Evolutionary conservation across 37 sponge, comb jelly and placozoan species (phyloP), one percentile per base, ranked within the genome.

Genomic region (Axinella damicornis): DNA sequence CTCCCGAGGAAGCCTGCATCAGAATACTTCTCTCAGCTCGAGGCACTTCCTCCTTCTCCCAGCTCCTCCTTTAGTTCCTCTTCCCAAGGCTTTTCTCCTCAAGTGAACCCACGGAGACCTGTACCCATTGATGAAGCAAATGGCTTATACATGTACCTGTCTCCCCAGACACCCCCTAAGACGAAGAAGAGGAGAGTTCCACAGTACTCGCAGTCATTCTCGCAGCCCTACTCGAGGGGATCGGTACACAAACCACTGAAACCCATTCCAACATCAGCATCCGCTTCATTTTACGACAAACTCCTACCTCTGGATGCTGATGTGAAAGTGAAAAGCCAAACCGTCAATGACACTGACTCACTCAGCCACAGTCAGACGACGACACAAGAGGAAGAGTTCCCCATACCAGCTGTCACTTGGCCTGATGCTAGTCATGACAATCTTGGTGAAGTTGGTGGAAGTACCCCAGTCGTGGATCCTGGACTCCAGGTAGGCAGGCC

Each of bases 191-290:
- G 85, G 28, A 41, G 67, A 33, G 0, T 75, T 11, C 80, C 87
- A 24, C 71, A 61, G 15, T 59, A 87, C 40, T 87, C 87, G 0
- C 63, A 87, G 53, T 87, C 87, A 32, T 59, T 79, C 40, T 87
- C 87, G 0, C 63, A 87, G 53, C 79, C 87, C 17, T 87, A 79
- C 65, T 69, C 79, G 18, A 68, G 70, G 17, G 21, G 64, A 31
- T 57, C 79, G 17, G 79, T 52, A 22, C 69, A 71, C 33, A 79
- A 40, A 28, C 80, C 79, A 25, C 21, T 21, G 54, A 83, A 73
- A 41, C 72, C 71, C 0, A 85, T 85, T 0, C 80, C 87, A 11
- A 53, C 46, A 30, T 68, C 69, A 39, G 22, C 80, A 20, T 82
- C 83, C 33, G 21, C 60, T 27, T 88, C 89, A n/a, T 88, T 57